Conservation (phyloP, 2,888 invertebrate genomes). For the Oxytorus armatus region DNA sequence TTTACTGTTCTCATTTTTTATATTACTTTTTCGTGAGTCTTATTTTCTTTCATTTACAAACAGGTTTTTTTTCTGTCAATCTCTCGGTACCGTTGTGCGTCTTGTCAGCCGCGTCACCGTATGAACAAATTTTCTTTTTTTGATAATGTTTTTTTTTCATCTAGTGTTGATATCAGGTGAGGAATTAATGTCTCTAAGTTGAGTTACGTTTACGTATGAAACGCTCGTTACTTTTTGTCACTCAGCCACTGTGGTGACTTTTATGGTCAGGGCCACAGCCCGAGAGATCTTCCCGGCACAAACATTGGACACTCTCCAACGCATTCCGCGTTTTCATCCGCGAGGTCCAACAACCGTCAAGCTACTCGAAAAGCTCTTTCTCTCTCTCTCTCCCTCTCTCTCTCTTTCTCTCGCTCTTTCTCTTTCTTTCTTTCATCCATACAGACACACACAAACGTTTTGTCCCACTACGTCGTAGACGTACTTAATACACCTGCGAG, state of each 20-base stretch:
- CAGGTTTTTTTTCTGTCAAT: too few species aligned
- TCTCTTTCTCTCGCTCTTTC: too few species aligned
- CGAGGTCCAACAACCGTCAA: slow-evolving; percentile 67
- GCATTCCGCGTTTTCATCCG: slow-evolving; percentile 74
- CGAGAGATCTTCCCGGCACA: slow-evolving; percentile 57
- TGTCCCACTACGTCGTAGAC: slow-evolving; percentile 15
- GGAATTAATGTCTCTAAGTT: slow-evolving; percentile 25
- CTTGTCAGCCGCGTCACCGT: neutral
- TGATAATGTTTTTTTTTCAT: slow-evolving; percentile 1
- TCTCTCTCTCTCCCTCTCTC: too few species aligned
- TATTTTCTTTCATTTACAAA: neutral
- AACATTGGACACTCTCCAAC: slow-evolving; percentile 77
- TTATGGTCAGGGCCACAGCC: slow-evolving; percentile 79
- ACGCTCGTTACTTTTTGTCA: slow-evolving; percentile 75
- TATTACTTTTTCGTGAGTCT: neutral
- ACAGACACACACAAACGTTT: too few species aligned
- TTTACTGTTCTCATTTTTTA: too few species aligned
- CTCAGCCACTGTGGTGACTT: slow-evolving; percentile 78
- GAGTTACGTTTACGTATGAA: slow-evolving; percentile 42
- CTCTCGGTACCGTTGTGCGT: neutral
- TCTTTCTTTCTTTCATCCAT: too few species aligned
- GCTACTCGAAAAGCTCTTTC: slow-evolving; percentile 24
- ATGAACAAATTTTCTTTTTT: neutral
- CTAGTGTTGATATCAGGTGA: slow-evolving; percentile 69
- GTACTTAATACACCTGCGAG: slow-evolving; percentile 7